phyloP scores from a whole-genome alignment of 2,113 vertebrate genomes.

The Toxotes chatareus region DNA sequence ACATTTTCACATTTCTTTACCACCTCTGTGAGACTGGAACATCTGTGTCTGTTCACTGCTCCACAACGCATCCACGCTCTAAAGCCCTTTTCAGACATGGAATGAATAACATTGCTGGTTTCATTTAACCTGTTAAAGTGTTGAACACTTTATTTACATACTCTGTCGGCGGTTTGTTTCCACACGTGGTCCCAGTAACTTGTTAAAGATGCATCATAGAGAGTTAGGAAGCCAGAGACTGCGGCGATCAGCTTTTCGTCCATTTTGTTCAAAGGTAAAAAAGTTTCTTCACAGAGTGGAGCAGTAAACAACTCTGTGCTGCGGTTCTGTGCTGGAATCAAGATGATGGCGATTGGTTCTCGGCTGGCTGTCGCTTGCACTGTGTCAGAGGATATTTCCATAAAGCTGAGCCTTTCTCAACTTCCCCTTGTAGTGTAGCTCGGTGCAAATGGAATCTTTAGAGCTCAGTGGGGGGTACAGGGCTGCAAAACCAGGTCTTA shows the following conservation, averaged over 20 bases:
- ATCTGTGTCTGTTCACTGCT: not conserved
- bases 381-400: not conserved
- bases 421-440: not conserved
- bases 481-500: not conserved
- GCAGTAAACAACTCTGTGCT: not conserved
- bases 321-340: conserved; percentile 1
- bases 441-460: not conserved
- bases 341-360: conserved; percentile 6
- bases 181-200: too few species aligned
- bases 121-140: not conserved
- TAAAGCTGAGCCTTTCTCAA: not conserved
- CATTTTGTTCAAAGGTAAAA: not conserved
- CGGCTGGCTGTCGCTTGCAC: not conserved
- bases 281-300: not conserved
- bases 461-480: not conserved
- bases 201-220: too few species aligned
- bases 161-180: too few species aligned
- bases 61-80: not conserved
- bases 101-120: not conserved
- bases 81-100: not conserved
- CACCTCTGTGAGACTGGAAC: not conserved
- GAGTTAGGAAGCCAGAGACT: not conserved
- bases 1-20: not conserved
- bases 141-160: too few species aligned
- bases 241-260: not conserved